Evolutionary conservation across 2,888 invertebrate genomes (phyloP), one percentile per base, ranked within the genome.

Genomic region (Trachelus stipa): DNA sequence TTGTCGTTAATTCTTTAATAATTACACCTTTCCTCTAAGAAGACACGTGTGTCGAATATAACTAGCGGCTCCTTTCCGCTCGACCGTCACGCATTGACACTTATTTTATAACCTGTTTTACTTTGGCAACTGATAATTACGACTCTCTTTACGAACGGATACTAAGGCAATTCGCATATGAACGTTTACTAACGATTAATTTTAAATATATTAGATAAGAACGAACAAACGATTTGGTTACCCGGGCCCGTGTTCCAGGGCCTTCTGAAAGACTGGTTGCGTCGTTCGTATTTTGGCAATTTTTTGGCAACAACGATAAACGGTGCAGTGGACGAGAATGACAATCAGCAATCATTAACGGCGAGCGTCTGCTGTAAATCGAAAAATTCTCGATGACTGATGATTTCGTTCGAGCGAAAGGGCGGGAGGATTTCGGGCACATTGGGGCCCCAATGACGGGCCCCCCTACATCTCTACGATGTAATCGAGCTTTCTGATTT

Each of bases 381-480:
- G 56, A 56, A 56, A 56, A 56, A 56, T 56, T 9, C 56, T 56
- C 56, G 56, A 56, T 56, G 56, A 56, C 56, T 56, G 23, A 56
- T 56, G 56, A 56, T 56, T 56, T 56, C 23, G 56, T 56, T 56
- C 56, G 56, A 23, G 23, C 23, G 56, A 56, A 23, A 56, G 56
- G 56, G 56, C 56, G 56, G 56, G 56, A 56, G 56, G 56, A 23
- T 56, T 56, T 56, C 23, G 82, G 84, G 79, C 86, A 85, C 83
- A 75, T 76, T 77, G 84, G 86, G 87, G 86, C 86, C 86, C 86
- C 81, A 78, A 77, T 30, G 40, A 56, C 81, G 84, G 85, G 82
- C 84, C 86, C 82, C 85, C 73, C 83, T 85, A 87, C 87, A 87
- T 87, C 82, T 85, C 87, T 75, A 75, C 74, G 75, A 79, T 80